phyloP scores from a whole-genome alignment of 1,140 invertebrate genomes.

The Lepidurus couesii region DNA sequence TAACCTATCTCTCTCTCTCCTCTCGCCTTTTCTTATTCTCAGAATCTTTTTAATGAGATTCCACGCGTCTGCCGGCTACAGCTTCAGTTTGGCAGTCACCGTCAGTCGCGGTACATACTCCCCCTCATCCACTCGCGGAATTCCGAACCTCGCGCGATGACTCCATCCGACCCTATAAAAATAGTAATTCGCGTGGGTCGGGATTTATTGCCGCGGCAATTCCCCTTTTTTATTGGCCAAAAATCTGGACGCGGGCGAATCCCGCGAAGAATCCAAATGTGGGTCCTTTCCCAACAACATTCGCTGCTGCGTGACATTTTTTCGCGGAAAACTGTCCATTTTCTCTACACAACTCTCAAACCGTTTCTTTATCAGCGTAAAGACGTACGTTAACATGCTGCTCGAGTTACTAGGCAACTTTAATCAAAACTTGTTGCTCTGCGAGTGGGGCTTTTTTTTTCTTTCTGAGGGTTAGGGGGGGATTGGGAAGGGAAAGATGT shows the following conservation, averaged over 20 bases:
- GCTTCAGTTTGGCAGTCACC: background rate
- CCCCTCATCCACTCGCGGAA: slow-evolving; percentile 17
- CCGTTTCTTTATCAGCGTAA: background rate
- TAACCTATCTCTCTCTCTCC: background rate
- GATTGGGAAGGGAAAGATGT: background rate
- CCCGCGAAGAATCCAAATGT: background rate
- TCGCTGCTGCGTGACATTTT: background rate
- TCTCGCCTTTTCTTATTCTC: background rate
- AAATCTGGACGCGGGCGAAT: background rate
- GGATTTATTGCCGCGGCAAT: background rate
- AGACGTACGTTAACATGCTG: background rate
- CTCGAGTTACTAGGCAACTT: background rate
- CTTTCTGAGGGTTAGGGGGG: background rate
- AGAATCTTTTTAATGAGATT: background rate
- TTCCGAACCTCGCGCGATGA: background rate
- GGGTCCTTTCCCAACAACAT: background rate
- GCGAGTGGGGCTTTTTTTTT: no score
- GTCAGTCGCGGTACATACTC: background rate
- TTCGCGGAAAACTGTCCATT: background rate
- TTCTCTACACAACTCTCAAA: background rate
- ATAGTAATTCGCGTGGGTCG: background rate
- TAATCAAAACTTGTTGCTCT: slow-evolving; percentile 5
- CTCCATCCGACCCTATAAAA: background rate
- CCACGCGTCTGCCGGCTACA: background rate
- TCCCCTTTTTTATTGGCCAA: background rate